Base-by-base conservation (phyloP, 2,888 invertebrate species). In the Gibbula magus region DNA sequence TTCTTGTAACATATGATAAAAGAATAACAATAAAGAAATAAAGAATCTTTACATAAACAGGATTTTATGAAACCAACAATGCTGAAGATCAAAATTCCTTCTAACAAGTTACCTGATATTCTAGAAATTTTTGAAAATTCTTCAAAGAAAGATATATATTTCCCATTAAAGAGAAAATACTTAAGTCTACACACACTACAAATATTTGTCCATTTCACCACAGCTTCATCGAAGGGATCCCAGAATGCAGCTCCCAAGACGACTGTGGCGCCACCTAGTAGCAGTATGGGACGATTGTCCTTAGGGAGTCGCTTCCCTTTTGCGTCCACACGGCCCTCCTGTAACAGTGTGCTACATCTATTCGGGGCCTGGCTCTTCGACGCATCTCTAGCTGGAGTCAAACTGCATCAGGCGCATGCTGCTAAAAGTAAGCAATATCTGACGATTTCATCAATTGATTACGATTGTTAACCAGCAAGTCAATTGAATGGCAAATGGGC, bases 301-400 rank as follows among this genome's bases (percentile, higher is more conserved):
- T 83, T 91, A 73, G 91, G 90, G 77, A 83, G 87, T 76, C 85
- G 90, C 25, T 88, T 87, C 18, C 88, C 91, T 45, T 88, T 90
- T 80, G 92, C 93, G 10, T 88, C 92, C 20, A 86, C 88, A n/a
- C 88, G 98, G 79, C 98, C 98, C 25, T 97, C 97, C 91, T 98
- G 98, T 89, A 98, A 99, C 93, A 98, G 98, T 84, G 96, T 99
- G 92, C 94, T 99, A 80, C 98, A 99, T 93, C 94, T 99, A 86
- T 98, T 98, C 93, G 98, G 99, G 0, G 96, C 97, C 91, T 99
- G 99, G 99, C 94, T 99, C 84, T 98, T 98, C 92, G 98, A 99
- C 93, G 98, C 98, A 5, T 96, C 98, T 2, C 96, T 98, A 87
- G 96, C 98, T 87, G 97, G 97, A 2, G 96, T 96, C 70, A 96